phyloP scores from a whole-genome alignment of 2,888 invertebrate species.

The Boloria selene region DNA sequence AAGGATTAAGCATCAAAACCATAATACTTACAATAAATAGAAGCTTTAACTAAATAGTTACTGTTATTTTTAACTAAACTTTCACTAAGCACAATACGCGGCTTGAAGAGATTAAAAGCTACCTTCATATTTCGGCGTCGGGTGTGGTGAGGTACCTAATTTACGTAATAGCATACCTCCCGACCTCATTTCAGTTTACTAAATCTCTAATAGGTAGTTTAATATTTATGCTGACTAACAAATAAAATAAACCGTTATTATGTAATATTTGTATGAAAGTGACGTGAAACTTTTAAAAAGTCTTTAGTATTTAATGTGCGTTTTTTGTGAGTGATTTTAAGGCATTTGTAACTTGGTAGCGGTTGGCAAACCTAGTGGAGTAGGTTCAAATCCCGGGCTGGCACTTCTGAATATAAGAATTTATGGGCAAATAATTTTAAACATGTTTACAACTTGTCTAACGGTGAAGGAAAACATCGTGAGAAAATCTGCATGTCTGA shows the following conservation, averaged over 20 bases:
- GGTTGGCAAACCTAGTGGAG: too few species aligned
- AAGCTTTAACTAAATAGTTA: background rate
- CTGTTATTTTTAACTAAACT: slow-evolving; percentile 7
- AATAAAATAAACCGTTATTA: slow-evolving; percentile 7
- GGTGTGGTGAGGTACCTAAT: slow-evolving; percentile 39
- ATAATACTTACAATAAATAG: too few species aligned
- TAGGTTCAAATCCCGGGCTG: too few species aligned
- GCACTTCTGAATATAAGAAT: too few species aligned
- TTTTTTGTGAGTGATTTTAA: too few species aligned
- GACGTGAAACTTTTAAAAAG: background rate
- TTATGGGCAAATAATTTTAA: too few species aligned
- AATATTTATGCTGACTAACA: slow-evolving; percentile 38
- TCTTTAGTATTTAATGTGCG: too few species aligned
- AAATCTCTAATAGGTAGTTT: slow-evolving; percentile 37
- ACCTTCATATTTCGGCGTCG: slow-evolving; percentile 33
- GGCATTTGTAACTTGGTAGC: too few species aligned
- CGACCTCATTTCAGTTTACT: slow-evolving; percentile 38
- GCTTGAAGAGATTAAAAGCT: slow-evolving; percentile 35
- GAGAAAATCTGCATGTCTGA: too few species aligned
- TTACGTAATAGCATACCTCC: slow-evolving; percentile 37
- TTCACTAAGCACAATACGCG: slow-evolving; percentile 31
- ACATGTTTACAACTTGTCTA: too few species aligned
- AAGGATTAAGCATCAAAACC: too few species aligned
- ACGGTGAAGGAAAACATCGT: too few species aligned
- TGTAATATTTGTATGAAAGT: background rate